These are phyloP conservation scores for Microctonus brassicae DNA, from an alignment of 2,888 invertebrate species.

Conservation along the genomic window DNA sequence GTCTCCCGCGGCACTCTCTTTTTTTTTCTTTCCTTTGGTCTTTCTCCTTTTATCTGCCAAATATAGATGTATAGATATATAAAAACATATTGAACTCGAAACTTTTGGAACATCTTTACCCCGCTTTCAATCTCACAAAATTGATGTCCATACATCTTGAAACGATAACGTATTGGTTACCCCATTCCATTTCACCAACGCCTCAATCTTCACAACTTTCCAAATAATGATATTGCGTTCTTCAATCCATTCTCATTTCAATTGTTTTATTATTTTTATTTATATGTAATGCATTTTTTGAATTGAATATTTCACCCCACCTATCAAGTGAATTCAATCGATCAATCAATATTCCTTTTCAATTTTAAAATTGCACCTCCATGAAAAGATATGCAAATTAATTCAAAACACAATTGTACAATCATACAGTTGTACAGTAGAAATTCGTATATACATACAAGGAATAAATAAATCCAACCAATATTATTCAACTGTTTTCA, in stretches of 20 bases:
- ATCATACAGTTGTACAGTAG: neutral
- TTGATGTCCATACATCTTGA: slow-evolving; percentile 48
- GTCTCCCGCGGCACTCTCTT: slow-evolving; percentile 39
- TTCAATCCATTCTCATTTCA: slow-evolving; percentile 9
- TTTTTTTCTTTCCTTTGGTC: slow-evolving; percentile 17
- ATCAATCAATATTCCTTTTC: neutral
- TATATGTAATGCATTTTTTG: neutral
- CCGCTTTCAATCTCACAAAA: slow-evolving; percentile 44
- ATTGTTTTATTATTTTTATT: slow-evolving; percentile 20
- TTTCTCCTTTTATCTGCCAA: neutral
- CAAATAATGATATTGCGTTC: slow-evolving; percentile 23
- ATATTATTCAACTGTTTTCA: neutral
- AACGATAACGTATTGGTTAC: slow-evolving; percentile 47
- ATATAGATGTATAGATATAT: neutral
- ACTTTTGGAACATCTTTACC: slow-evolving; percentile 32
- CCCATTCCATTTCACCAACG: slow-evolving; percentile 20
- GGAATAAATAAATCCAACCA: neutral
- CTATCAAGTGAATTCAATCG: neutral
- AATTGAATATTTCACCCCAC: neutral
- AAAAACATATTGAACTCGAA: slow-evolving; percentile 17
- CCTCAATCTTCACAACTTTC: slow-evolving; percentile 33
- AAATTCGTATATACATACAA: neutral
- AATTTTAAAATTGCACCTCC: neutral
- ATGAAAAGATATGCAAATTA: too few relatives aligned
- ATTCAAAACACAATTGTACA: neutral